Percentiles rank a stretch among this genome's conserved stretches.
phyloP scores from a whole-genome alignment of 2,888 invertebrate species.

The Chloromyia formosa region DNA sequence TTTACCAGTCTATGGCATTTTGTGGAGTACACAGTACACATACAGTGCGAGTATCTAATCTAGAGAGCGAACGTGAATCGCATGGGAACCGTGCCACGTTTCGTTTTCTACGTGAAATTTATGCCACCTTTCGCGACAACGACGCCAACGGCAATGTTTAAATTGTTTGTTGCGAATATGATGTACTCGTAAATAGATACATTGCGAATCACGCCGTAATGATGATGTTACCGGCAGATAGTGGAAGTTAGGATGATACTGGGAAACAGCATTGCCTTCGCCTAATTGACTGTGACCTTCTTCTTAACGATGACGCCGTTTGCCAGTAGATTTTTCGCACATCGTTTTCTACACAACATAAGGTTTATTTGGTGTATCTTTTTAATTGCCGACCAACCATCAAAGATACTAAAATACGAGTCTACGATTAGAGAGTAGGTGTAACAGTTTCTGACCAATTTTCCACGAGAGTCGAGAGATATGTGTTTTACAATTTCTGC shows the following conservation, averaged over 20 bases:
- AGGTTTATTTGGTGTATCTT: not conserved
- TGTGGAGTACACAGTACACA: no score
- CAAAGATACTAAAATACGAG: not conserved
- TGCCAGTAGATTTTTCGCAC: constrained; percentile 29
- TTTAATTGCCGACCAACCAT: not conserved
- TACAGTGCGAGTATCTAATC: not conserved
- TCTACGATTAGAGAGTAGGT: constrained; percentile 27
- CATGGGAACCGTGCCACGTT: not conserved
- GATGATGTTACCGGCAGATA: not conserved
- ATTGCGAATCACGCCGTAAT: not conserved
- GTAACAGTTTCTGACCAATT: constrained; percentile 34
- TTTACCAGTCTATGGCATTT: no score
- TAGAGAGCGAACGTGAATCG: constrained; percentile 14
- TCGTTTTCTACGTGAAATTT: constrained; percentile 26
- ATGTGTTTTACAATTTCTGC: not conserved
- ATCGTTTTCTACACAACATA: not conserved
- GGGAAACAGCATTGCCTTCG: constrained; percentile 9
- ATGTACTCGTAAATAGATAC: no score
- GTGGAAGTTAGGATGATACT: not conserved
- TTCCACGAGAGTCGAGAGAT: not conserved
- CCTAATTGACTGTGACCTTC: constrained; percentile 43
- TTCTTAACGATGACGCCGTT: constrained; percentile 16
- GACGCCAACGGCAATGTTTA: not conserved
- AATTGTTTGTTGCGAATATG: not conserved
- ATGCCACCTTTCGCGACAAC: constrained; percentile 30